Base-by-base conservation (phyloP, 1,140 invertebrate genomes). In the Drosophila serrata region DNA sequence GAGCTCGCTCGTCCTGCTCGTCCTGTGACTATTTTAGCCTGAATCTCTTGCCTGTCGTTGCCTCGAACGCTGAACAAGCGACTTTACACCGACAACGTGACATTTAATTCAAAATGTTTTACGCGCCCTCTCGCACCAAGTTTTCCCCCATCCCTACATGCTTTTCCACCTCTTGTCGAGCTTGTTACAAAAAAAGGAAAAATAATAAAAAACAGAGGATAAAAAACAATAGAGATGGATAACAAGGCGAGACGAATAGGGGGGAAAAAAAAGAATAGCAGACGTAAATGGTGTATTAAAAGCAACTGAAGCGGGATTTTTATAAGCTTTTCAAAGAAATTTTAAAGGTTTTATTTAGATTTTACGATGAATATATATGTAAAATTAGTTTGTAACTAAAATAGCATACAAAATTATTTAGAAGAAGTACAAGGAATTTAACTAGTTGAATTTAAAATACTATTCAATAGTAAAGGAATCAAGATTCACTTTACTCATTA, bases 91-190 rank as follows among this genome's bases (percentile, higher is more conserved):
- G 75, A 65, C 75, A 82, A 82, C 80, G 80, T 82, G 80, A 82
- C 80, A 82, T 82, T 82, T 82, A 82, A 82, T 82, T 82, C 80
- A 82, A 82, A 82, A 75, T 82, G 80, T 64, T 75, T 75, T 70
- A 69, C 65, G 60, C 43, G 65, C 29, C 12, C n/a, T 35, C 59
- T 29, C 13, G 29, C 33, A 29, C 27, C 15, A 37, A 13, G 11
- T 55, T 31, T 43, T 42, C 9, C 17, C n/a, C 29, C 17, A n/a
- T 55, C 31, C 49, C 35, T 17, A 24, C 19, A 59, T 27, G 13
- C n/a, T 13, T 27, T n/a, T 13, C n/a, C 11, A 6, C 13, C 24
- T 29, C 46, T 49, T 49, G 46, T 49, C 46, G 29, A 24, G 60
- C 33, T 56, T 59, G 57, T 45, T 62, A 61, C 45, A 37, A 33